Evolutionary conservation across 2,113 vertebrate species (phyloP).

Genomic region (Dipodomys stephensi): DNA sequence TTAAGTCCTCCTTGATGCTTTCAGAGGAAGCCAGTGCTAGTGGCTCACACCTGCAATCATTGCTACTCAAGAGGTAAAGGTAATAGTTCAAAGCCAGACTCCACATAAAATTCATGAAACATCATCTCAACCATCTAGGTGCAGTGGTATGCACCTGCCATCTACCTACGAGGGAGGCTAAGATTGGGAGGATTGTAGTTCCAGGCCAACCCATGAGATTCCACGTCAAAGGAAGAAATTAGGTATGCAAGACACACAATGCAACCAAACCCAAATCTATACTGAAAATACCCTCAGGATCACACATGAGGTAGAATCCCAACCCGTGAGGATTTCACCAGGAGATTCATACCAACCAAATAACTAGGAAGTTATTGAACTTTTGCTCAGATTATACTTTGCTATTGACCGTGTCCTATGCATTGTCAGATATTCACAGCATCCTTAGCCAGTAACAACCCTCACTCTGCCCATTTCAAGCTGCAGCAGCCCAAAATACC

Average conservation of each 20-base stretch:
- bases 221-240: no score
- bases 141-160: no score
- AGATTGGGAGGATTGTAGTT: no score
- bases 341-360: neutral
- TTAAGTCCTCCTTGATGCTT: neutral
- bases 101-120: no score
- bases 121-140: no score
- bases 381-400: neutral
- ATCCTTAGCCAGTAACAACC: neutral
- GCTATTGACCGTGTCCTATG: neutral
- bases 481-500: neutral
- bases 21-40: no score
- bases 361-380: neutral
- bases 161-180: no score
- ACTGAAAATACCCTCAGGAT: neutral
- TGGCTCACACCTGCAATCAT: no score
- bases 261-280: neutral
- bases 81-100: no score
- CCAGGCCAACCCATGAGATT: no score
- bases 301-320: neutral
- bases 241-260: no score
- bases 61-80: no score
- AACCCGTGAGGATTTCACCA: neutral
- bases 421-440: neutral
- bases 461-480: neutral